phyloP scores from a whole-genome alignment of 92 coral and sea anemone species.

The Plumapathes pennacea region DNA sequence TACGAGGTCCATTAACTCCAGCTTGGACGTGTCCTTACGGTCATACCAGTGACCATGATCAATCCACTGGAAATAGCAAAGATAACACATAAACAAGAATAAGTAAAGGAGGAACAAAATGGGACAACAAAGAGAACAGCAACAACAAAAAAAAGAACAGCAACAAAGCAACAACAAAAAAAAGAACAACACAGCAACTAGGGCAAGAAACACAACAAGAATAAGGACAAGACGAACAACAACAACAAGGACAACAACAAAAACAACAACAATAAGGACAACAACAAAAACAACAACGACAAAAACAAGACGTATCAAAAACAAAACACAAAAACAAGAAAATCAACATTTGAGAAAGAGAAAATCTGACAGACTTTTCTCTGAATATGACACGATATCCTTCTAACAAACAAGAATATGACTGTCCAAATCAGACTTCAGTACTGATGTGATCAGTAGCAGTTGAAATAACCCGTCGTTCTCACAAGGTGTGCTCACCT shows the following conservation, averaged over 20 bases:
- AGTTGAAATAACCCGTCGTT: background rate
- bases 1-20: constrained; percentile 91
- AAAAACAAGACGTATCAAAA: too few species aligned
- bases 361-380: too few species aligned
- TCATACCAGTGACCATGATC: constrained; percentile 99
- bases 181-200: too few species aligned
- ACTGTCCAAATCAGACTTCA: background rate
- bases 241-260: too few species aligned
- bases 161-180: too few species aligned
- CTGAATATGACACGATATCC: background rate
- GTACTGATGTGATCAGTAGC: background rate
- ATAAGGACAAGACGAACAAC: too few species aligned
- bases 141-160: too few species aligned
- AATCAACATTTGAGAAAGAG: too few species aligned
- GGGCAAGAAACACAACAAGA: too few species aligned
- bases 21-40: constrained; percentile 89
- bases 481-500: constrained; percentile 54
- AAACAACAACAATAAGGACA: too few species aligned
- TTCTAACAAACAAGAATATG: background rate
- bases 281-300: too few species aligned
- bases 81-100: background rate
- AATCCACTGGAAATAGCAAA: constrained; percentile 56
- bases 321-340: too few species aligned
- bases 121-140: background rate
- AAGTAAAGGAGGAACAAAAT: background rate